Conservation (phyloP, 1,140 invertebrate genomes). For the Acromyrmex charruanus region DNA sequence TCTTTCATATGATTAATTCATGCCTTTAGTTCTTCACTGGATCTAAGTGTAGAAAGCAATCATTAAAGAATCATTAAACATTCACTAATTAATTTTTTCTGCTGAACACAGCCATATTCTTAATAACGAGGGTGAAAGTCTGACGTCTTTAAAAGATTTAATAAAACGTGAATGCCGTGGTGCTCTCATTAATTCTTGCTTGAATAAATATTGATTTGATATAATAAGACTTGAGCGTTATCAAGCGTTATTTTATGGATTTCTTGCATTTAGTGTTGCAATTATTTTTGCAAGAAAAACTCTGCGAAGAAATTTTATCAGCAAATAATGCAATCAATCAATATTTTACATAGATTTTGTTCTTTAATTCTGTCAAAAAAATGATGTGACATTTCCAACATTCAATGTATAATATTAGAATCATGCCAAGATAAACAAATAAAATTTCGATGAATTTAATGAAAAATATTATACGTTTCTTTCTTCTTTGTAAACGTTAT, state of each 20-base stretch:
- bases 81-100: too few relatives aligned
- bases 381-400: not conserved
- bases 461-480: not conserved
- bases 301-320: not conserved
- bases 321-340: not conserved
- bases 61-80: too few relatives aligned
- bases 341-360: not conserved
- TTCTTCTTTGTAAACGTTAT: not conserved
- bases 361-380: not conserved
- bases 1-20: too few relatives aligned
- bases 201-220: slow-evolving; percentile 31
- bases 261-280: not conserved
- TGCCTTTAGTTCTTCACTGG: too few relatives aligned
- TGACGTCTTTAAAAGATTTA: slow-evolving; percentile 27
- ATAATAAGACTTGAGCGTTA: slow-evolving; percentile 14
- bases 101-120: not conserved
- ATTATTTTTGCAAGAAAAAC: not conserved
- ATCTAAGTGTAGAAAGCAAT: too few relatives aligned
- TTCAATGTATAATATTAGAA: not conserved
- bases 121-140: not conserved
- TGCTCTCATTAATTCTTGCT: slow-evolving; percentile 39
- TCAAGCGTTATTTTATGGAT: slow-evolving; percentile 39
- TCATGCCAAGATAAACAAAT: not conserved
- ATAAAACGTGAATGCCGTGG: slow-evolving; percentile 3
- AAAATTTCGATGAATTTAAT: not conserved